phyloP scores from a whole-genome alignment of 2,888 invertebrate species.

The Macrosiphum euphorbiae region DNA sequence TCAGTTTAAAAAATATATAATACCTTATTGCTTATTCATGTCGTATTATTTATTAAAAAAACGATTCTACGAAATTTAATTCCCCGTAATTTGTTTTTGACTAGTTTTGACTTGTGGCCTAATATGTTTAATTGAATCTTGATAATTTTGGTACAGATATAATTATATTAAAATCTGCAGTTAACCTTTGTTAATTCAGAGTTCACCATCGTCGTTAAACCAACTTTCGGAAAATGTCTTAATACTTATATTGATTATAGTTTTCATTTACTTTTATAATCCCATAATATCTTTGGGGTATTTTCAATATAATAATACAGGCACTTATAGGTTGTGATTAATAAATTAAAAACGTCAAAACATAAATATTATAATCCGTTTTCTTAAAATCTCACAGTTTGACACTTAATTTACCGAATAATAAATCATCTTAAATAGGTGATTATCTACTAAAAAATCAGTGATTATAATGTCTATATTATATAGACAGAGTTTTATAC shows the following conservation, averaged over 20 bases:
- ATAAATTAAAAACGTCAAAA: slow-evolving; percentile 43
- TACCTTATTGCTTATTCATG: not conserved
- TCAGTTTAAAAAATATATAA: not conserved
- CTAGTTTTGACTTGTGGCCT: not conserved
- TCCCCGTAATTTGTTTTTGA: not conserved
- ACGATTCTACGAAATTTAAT: not conserved
- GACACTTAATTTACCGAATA: not conserved
- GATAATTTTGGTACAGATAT: not conserved
- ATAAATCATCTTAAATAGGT: not conserved
- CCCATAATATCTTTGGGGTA: not conserved
- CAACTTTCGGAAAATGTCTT: not conserved
- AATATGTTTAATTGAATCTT: not conserved
- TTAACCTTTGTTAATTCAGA: not conserved
- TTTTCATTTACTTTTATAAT: slow-evolving; percentile 20
- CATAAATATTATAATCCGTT: not conserved
- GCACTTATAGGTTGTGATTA: not conserved
- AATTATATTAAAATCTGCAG: not conserved
- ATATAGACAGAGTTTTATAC: not conserved
- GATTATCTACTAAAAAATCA: not conserved
- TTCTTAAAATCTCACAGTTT: not conserved
- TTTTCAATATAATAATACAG: not conserved
- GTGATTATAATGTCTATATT: not conserved
- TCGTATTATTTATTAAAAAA: not conserved
- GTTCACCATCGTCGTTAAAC: not conserved
- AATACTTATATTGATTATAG: not conserved